phyloP scores from a whole-genome alignment of 2,113 vertebrate species.

The Cettia cetti region DNA sequence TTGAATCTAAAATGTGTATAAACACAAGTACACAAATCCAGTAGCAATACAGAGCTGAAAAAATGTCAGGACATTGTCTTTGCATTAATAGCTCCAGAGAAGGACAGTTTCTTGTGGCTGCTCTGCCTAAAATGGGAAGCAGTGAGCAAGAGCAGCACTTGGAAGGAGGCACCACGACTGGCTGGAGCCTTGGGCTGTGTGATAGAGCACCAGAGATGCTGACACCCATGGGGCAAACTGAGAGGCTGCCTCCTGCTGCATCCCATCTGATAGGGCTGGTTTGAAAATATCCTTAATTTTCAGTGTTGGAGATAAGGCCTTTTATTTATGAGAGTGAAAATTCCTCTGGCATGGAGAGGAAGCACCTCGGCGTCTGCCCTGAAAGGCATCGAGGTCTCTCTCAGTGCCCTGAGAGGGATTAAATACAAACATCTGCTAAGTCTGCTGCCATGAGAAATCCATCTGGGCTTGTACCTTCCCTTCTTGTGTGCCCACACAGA shows the following conservation, averaged over 20 bases:
- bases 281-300: neutral
- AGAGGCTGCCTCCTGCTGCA: neutral
- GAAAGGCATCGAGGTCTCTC: neutral
- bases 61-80: neutral
- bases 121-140: slow-evolving; percentile 43
- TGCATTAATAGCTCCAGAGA: neutral
- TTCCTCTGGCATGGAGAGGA: neutral
- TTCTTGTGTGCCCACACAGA: neutral
- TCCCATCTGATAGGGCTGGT: neutral
- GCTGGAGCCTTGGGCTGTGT: slow-evolving; percentile 20
- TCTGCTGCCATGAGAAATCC: neutral
- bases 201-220: neutral
- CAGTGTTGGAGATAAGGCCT: neutral
- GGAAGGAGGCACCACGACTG: neutral
- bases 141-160: neutral
- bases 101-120: neutral
- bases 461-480: neutral
- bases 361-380: neutral
- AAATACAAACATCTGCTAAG: neutral
- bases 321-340: neutral
- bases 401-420: neutral
- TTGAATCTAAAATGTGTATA: slow-evolving; percentile 42
- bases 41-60: slow-evolving; percentile 25
- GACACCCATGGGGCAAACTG: neutral
- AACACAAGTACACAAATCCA: slow-evolving; percentile 35